Base-by-base conservation (phyloP, 2,888 invertebrate genomes). In the Synanthedon tipuliformis region DNA sequence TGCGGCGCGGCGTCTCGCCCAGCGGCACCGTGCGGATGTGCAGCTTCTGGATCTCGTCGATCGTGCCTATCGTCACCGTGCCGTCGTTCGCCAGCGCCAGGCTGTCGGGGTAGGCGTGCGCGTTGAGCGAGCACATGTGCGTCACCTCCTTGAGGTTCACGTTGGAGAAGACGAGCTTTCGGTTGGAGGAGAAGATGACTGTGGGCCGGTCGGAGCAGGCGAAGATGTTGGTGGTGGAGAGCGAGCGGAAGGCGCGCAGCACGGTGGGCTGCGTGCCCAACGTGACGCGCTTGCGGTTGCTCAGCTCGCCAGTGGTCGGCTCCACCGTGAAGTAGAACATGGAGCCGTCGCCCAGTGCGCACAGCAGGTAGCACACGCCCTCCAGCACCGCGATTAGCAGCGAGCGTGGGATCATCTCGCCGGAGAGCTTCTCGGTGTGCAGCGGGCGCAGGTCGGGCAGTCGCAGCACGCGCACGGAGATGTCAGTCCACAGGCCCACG, bases 141-240 rank as follows among this genome's bases (percentile, higher is more conserved):
- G 96, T 96, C 0, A 99, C 96, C 77, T 96, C 96, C 69, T 95
- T 95, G 52, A 96, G 89, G 75, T 96, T 98, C 2, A 98, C 98
- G 81, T 98, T 99, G n/a, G 98, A 98, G 83, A 98, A 98, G 3
- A 98, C 98, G 40, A 98, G 89, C 80, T 98, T 98, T 77, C 98
- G 97, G 84, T 98, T 98, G n/a, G 97, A 97, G 4, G 98, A 98
- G 87, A 99, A 99, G 62, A 99, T 98, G 12, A 99, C 99, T 0
- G 99, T 98, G 0, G 99, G 99, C 51, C 99, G 91, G 81, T 99
- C 99, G 0, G 98, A 98, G 78, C 99, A 99, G 18, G 98, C 99
- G 87, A 99, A 99, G 41, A 99, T 98, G 78, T 98, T 99, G 13
- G 95, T 96, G 0, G 97, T 97, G 12, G 95, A 93, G 52, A 95